These are phyloP conservation scores for Polydrusus pterygomalis DNA, from an alignment of 2,888 invertebrate genomes.

Conservation along the genomic window DNA sequence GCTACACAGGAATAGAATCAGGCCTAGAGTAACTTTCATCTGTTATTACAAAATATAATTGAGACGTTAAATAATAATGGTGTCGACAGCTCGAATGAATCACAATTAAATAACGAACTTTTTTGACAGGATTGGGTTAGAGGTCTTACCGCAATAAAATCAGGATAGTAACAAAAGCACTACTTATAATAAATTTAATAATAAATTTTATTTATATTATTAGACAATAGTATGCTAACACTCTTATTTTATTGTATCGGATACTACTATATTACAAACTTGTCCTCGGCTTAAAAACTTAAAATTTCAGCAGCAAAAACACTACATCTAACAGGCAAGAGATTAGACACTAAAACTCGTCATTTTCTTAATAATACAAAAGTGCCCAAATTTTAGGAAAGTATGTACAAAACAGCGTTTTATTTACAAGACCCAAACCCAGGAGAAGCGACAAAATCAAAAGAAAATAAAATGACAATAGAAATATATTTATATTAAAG, in stretches of 20 bases:
- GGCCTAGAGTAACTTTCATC: no score
- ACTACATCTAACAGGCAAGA: constrained; percentile 64
- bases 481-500: constrained; percentile 71
- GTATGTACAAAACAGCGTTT: constrained; percentile 40
- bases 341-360: constrained; percentile 50
- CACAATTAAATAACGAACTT: not conserved
- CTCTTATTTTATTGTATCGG: constrained; percentile 61
- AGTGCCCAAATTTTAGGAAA: constrained; percentile 45
- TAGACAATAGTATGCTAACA: constrained; percentile 68
- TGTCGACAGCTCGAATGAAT: not conserved
- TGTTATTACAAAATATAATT: no score
- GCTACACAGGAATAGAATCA: no score
- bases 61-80: no score
- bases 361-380: constrained; percentile 31
- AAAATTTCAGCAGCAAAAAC: constrained; percentile 47
- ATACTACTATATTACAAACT: constrained; percentile 50
- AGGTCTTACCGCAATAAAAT: constrained; percentile 62
- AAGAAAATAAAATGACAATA: constrained; percentile 67
- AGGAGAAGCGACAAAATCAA: constrained; percentile 57
- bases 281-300: constrained; percentile 47
- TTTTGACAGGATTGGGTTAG: not conserved
- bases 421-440: constrained; percentile 59
- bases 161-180: constrained; percentile 59
- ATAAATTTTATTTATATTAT: constrained; percentile 69
- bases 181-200: constrained; percentile 66